A percentile compares a stretch with the other conserved stretches of the same genome.
Evolutionary conservation across 2,113 vertebrate species (phyloP).

Genomic region (Bubalus kerabau): DNA sequence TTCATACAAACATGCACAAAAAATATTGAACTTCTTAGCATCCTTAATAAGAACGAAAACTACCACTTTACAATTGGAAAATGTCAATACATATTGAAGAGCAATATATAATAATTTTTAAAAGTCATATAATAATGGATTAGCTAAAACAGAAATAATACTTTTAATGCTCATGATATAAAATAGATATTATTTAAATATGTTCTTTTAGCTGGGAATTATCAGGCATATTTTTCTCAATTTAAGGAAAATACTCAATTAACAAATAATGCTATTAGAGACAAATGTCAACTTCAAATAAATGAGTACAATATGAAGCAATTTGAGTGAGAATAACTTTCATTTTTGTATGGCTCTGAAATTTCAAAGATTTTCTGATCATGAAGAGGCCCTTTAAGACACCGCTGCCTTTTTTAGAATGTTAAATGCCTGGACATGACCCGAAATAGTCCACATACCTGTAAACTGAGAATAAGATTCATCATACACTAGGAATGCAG

Average conservation of each 20-base stretch:
- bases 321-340: constrained; percentile 12
- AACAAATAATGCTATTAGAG: neutral
- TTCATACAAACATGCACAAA: neutral
- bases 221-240: neutral
- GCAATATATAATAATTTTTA: neutral
- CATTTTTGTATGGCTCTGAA: neutral
- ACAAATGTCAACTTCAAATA: neutral
- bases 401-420: constrained; percentile 17
- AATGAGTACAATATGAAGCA: neutral
- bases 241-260: neutral
- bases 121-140: neutral
- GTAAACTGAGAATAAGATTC: constrained; percentile 57
- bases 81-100: neutral
- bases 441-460: constrained; percentile 63
- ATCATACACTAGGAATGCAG: constrained; percentile 61
- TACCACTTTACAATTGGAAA: neutral
- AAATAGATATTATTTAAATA: neutral
- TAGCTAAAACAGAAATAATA: neutral
- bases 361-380: neutral
- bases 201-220: neutral
- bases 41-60: neutral
- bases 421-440: constrained; percentile 34
- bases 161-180: neutral
- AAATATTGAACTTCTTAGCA: neutral
- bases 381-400: constrained; percentile 33